A percentile compares a stretch with the other conserved stretches of the same genome.
phyloP scores from a whole-genome alignment of 2,797 vertebrate species.

The Huso huso region DNA sequence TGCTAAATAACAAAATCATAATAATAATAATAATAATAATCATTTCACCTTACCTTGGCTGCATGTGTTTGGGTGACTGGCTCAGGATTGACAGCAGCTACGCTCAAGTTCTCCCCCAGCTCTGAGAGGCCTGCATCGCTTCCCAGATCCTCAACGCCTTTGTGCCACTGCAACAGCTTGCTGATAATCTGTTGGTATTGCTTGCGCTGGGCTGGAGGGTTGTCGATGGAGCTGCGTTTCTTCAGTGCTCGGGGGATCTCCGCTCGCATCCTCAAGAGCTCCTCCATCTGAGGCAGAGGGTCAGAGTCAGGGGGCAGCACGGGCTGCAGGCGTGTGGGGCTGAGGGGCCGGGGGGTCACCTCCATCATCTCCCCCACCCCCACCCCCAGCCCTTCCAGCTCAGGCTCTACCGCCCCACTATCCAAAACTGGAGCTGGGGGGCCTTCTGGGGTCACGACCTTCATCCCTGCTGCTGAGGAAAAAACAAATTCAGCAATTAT shows the following conservation, averaged over 20 bases:
- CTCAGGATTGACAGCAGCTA: neutral
- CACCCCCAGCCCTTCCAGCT: conserved; percentile 43
- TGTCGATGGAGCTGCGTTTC: conserved; percentile 70
- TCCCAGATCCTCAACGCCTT: conserved; percentile 20
- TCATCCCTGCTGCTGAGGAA: no score
- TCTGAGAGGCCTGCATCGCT: conserved; percentile 52
- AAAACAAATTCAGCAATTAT: no score
- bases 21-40: no score
- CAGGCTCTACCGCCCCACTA: conserved; percentile 51
- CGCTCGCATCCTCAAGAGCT: conserved; percentile 65
- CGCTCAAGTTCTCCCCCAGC: conserved; percentile 35
- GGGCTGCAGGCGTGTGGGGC: conserved; percentile 80
- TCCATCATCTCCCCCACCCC: neutral
- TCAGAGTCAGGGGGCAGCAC: conserved; percentile 38
- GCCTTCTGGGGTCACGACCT: neutral
- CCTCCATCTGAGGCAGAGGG: conserved; percentile 47
- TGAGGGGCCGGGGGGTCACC: conserved; percentile 64
- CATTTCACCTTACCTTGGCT: conserved; percentile 21
- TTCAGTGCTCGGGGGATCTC: conserved; percentile 83
- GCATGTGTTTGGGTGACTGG: conserved; percentile 21
- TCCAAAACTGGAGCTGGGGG: conserved; percentile 38
- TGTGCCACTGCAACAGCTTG: conserved; percentile 58
- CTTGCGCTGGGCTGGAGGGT: conserved; percentile 57
- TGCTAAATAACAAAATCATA: no score
- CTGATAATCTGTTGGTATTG: conserved; percentile 78